These are phyloP conservation scores for Myxocyprinus asiaticus DNA, from an alignment of 2,113 vertebrate species.

Conservation along the genomic window DNA sequence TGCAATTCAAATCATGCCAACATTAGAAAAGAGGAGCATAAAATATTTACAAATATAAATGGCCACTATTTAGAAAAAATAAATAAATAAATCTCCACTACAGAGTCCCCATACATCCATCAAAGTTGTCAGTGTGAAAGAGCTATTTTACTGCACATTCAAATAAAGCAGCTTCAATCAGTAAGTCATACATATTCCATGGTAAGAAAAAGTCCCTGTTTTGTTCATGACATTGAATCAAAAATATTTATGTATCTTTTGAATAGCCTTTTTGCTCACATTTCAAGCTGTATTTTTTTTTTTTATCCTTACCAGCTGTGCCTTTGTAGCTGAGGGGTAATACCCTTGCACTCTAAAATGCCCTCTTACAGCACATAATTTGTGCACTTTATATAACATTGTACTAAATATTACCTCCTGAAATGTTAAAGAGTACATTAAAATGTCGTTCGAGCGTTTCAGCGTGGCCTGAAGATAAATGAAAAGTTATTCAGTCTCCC, in stretches of 20 bases:
- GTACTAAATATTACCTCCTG: constrained; percentile 9
- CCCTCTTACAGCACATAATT: background rate
- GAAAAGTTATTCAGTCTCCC: constrained; percentile 8
- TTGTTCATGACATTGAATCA: background rate
- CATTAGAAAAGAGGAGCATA: constrained; percentile 24
- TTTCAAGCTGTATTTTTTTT: background rate
- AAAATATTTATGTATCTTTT: background rate
- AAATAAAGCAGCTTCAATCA: background rate
- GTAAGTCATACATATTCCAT: background rate
- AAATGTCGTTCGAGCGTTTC: background rate
- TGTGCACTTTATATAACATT: constrained; percentile 13
- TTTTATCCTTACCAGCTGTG: background rate
- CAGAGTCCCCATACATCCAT: constrained; percentile 1
- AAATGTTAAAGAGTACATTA: background rate
- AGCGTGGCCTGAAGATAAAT: background rate
- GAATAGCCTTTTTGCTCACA: background rate
- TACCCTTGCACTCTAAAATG: background rate
- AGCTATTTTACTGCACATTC: background rate
- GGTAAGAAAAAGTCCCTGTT: background rate
- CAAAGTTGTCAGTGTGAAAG: background rate
- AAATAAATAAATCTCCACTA: constrained; percentile 9
- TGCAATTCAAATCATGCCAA: constrained; percentile 20
- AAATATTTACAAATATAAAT: constrained; percentile 13
- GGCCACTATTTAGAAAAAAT: constrained; percentile 4
- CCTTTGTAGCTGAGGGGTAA: background rate